Evolutionary conservation across 2,888 invertebrate species (phyloP).

Genomic region (Tipula lateralis): DNA sequence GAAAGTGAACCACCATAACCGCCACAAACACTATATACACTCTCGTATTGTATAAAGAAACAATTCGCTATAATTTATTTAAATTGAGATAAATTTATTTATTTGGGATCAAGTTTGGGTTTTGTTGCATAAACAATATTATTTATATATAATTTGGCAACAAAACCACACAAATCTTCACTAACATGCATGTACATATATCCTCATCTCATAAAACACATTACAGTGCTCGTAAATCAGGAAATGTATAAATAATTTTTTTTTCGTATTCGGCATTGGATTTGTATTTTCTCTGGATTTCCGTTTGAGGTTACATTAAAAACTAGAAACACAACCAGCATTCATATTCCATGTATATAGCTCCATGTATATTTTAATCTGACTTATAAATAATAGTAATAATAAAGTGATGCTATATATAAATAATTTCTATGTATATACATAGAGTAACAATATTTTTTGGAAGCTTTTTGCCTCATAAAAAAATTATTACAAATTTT

Average conservation of each 20-base stretch:
- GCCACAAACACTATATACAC: neutral
- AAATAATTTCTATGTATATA: neutral
- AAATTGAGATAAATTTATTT: neutral
- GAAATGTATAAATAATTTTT: neutral
- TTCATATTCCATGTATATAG: neutral
- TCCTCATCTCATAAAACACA: conserved; percentile 9
- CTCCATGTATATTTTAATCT: neutral
- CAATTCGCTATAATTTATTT: neutral
- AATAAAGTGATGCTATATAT: neutral
- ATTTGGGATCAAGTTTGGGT: neutral
- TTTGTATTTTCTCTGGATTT: conserved; percentile 4
- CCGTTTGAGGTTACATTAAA: conserved; percentile 1
- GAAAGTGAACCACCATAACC: neutral
- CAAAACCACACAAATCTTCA: conserved; percentile 1
- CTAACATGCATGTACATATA: neutral
- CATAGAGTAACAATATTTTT: neutral
- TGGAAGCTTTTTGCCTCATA: neutral
- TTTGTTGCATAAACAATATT: neutral
- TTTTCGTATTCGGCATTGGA: neutral
- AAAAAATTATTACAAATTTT: neutral
- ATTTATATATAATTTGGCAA: neutral
- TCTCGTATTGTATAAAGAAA: too few species aligned
- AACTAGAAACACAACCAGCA: neutral
- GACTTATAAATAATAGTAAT: neutral
- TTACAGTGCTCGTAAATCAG: conserved; percentile 11